Conservation (phyloP, 2,113 vertebrate genomes). For the Sander lucioperca region DNA sequence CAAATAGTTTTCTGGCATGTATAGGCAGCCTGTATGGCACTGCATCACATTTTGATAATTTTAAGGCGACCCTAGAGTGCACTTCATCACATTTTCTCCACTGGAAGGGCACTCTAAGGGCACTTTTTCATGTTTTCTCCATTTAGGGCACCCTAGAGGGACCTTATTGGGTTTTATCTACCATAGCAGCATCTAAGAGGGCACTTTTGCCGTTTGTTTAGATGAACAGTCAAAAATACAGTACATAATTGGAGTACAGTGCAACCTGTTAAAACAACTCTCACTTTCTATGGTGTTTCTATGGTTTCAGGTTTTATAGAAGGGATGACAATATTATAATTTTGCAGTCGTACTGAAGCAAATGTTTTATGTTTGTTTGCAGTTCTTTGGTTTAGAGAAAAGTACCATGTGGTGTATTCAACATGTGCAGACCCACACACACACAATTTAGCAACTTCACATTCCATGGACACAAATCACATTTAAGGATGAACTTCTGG, state of each 20-base stretch:
- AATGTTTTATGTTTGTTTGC: conserved; percentile 1
- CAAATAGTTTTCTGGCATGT: too few relatives aligned
- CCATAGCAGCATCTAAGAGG: too few relatives aligned
- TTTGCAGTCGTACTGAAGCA: neutral
- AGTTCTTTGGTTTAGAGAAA: neutral
- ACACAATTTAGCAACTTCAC: conserved; percentile 14
- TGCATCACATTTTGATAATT: too few relatives aligned
- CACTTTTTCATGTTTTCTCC: too few relatives aligned
- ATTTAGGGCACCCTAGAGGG: too few relatives aligned
- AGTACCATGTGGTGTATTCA: neutral
- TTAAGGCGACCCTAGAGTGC: too few relatives aligned
- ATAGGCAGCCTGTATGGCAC: too few relatives aligned
- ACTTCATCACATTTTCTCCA: too few relatives aligned
- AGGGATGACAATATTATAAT: neutral
- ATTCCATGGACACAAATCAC: conserved; percentile 38
- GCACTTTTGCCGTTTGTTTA: neutral
- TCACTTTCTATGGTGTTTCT: neutral
- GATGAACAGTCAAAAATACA: neutral
- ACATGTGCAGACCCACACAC: neutral
- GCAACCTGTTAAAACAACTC: neutral
- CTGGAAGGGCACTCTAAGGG: too few relatives aligned
- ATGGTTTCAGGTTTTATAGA: neutral
- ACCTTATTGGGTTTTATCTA: too few relatives aligned
- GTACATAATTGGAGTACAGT: neutral
- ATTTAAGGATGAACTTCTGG: conserved; percentile 1